Conservation (phyloP, 2,797 vertebrate species). For the Leptodactylus fallax region DNA sequence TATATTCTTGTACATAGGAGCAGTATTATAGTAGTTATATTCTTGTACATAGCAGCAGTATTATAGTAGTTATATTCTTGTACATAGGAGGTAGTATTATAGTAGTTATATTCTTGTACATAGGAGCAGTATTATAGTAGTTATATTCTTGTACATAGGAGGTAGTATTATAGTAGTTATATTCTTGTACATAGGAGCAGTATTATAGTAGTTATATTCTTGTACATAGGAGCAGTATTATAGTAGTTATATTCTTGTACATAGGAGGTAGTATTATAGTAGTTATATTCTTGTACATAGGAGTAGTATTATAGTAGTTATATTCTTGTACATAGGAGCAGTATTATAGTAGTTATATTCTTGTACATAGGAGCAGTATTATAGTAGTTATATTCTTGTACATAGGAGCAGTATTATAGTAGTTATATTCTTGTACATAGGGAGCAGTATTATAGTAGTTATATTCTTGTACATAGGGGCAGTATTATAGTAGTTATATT, state of each 20-base stretch:
- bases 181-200: not conserved
- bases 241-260: constrained; percentile 10
- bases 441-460: not conserved
- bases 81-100: no score
- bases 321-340: no score
- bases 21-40: no score
- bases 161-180: not conserved
- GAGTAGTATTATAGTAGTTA: no score
- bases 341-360: no score
- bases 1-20: no score
- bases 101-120: not conserved
- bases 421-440: not conserved
- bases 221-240: not conserved
- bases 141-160: not conserved
- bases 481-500: constrained; percentile 14
- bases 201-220: not conserved
- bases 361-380: not conserved
- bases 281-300: no score
- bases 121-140: not conserved
- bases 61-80: no score
- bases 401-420: not conserved
- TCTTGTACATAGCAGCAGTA: no score
- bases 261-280: no score
- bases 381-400: constrained; percentile 1
- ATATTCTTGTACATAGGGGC: not conserved